Base-by-base conservation (phyloP, 2,797 vertebrate genomes). In the Octomys mimax region DNA sequence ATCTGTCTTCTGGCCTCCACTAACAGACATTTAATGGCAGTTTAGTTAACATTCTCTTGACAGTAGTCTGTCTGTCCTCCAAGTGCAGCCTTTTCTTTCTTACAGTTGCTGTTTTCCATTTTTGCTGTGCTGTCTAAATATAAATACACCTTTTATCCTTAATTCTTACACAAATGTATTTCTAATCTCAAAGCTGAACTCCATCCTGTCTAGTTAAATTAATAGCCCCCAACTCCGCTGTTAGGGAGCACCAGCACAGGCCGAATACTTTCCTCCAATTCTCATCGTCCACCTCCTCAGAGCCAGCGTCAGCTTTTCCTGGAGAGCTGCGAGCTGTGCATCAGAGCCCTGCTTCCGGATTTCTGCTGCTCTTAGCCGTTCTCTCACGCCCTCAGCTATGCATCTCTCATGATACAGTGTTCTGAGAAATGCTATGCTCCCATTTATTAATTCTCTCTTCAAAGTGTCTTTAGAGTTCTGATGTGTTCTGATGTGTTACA, bases 41-140 rank as follows among this genome's bases (percentile, higher is more conserved):
- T 57, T 83, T 89, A 62, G 75, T 86, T 64, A 52, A 16, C 19
- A 46, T 89, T 61, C 46, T 39, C 87, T 87, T 78, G 80, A 39
- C 33, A 68, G 11, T 78, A 91, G 68, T 77, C 52, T 79, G 1
- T 78, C 24, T 80, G 84, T 92, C 61, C 71, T 84, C 80, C 92
- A 83, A 39, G 59, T 46, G 54, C 79, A 86, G 33, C 28, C 68
- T 91, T 91, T 81, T 78, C 75, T 78, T 28, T 52, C 87, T 89
- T 87, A 81, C 33, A 86, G 62, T 82, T 64, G 24, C 73, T 42
- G 36, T 39, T 95, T 90, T 80, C 33, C 39, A 54, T 84, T 95
- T 79, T 97, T 42, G 66, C 85, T 81, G 46, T 64, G n/a, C 78
- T 66, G 22, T 87, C 80, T 95, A 89, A 77, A 22, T 70, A 75